Conservation (phyloP, 2,888 invertebrate genomes). For the Dilophus febrilis region DNA sequence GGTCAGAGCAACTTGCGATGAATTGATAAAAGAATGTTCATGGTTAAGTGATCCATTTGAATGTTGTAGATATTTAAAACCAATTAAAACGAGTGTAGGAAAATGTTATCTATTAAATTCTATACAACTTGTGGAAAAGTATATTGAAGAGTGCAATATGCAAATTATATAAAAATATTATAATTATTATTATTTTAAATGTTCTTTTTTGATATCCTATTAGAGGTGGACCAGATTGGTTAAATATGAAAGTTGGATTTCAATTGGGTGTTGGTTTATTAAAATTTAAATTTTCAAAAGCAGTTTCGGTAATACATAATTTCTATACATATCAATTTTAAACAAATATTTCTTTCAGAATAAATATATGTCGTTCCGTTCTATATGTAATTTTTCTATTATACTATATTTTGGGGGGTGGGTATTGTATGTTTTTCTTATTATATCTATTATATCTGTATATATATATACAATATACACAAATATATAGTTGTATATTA, state of each 20-base stretch:
- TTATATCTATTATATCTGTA: too few relatives aligned
- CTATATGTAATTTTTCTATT: too few relatives aligned
- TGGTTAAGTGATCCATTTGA: slow-evolving; percentile 39
- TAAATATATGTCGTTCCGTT: background rate
- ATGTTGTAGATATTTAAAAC: slow-evolving; percentile 44
- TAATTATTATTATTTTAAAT: too few relatives aligned
- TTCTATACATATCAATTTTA: background rate
- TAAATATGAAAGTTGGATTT: slow-evolving; percentile 17
- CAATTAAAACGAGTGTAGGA: slow-evolving; percentile 41
- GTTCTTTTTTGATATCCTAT: too few relatives aligned
- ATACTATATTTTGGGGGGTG: too few relatives aligned
- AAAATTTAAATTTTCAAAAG: slow-evolving; percentile 12
- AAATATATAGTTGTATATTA: slow-evolving; percentile 15
- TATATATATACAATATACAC: slow-evolving; percentile 9
- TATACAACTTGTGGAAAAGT: slow-evolving; percentile 35
- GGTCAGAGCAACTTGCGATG: slow-evolving; percentile 30
- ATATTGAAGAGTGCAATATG: too few relatives aligned
- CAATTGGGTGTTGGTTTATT: slow-evolving; percentile 15
- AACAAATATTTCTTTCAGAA: too few relatives aligned
- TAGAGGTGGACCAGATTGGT: slow-evolving; percentile 16
- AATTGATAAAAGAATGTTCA: slow-evolving; percentile 34
- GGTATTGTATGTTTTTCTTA: too few relatives aligned
- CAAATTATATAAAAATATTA: too few relatives aligned
- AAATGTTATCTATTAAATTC: slow-evolving; percentile 43
- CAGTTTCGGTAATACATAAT: slow-evolving; percentile 8